Evolutionary conservation across 2,113 vertebrate species (phyloP).

Genomic region (Prionailurus viverrinus): DNA sequence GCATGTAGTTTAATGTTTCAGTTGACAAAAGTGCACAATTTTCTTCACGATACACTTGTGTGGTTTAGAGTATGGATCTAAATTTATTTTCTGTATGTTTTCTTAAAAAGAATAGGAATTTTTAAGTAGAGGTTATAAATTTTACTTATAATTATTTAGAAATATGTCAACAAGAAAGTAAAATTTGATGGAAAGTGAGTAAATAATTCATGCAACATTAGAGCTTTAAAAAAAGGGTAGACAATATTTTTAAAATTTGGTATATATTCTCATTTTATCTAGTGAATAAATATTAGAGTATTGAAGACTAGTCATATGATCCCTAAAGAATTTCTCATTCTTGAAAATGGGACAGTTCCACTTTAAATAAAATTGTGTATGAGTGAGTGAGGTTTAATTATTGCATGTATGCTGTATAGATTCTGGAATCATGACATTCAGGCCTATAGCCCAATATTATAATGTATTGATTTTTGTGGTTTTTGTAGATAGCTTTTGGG

Average conservation of each 20-base stretch:
- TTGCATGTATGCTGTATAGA: not conserved
- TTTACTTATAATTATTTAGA: not conserved
- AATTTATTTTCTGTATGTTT: not conserved
- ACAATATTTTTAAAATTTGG: not conserved
- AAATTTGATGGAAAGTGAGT: not conserved
- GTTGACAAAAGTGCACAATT: not conserved
- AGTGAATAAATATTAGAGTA: not conserved
- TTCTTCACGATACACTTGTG: not conserved
- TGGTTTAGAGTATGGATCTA: not conserved
- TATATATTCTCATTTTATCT: slow-evolving; percentile 24
- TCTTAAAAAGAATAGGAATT: slow-evolving; percentile 2
- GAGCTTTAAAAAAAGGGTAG: not conserved
- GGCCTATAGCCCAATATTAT: not conserved
- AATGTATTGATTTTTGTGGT: slow-evolving; percentile 9
- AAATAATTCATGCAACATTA: not conserved
- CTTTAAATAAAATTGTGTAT: slow-evolving; percentile 32
- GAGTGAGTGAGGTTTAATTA: not conserved
- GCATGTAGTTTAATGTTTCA: not conserved
- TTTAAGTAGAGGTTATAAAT: not conserved
- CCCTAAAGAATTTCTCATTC: not conserved
- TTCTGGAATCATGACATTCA: not conserved
- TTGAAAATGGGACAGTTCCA: not conserved
- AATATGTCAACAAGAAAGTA: not conserved
- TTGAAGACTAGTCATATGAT: slow-evolving; percentile 18
- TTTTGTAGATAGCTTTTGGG: not conserved